Conservation (phyloP, 2,888 invertebrate genomes). For the Poecilus cupreus region DNA sequence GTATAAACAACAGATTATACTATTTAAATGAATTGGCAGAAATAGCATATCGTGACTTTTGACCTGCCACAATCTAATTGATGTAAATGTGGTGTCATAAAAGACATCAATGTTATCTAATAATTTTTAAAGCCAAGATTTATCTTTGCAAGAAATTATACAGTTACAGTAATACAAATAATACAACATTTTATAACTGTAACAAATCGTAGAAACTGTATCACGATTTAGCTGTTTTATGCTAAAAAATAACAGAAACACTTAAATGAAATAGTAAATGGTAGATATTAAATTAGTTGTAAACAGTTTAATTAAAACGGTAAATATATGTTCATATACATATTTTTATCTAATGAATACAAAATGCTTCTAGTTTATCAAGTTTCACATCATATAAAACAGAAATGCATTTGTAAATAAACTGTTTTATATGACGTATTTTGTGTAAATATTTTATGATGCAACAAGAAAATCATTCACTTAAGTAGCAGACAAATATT, state of each 20-base stretch:
- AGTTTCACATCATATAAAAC: not conserved
- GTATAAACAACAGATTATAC: no score
- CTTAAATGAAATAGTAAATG: not conserved
- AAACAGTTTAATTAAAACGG: constrained; percentile 25
- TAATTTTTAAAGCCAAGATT: not conserved
- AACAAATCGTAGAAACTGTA: not conserved
- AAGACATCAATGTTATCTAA: constrained; percentile 4
- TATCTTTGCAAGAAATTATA: not conserved
- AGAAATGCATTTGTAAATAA: constrained; percentile 39
- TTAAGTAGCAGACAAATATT: constrained; percentile 13
- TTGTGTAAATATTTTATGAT: constrained; percentile 10
- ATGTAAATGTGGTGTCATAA: constrained; percentile 14
- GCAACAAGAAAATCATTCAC: constrained; percentile 22
- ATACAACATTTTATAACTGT: not conserved
- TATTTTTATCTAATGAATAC: constrained; percentile 43
- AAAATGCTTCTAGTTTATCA: constrained; percentile 28
- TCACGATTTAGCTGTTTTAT: not conserved
- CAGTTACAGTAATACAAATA: not conserved
- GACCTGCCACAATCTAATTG: constrained; percentile 8
- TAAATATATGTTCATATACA: constrained; percentile 18
- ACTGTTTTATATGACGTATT: not conserved
- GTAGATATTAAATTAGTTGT: constrained; percentile 21
- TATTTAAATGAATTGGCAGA: not conserved
- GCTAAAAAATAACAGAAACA: constrained; percentile 2
- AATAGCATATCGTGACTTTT: constrained; percentile 15